These are phyloP conservation scores for Drosophila kanapiae DNA, from an alignment of 1,140 invertebrate genomes.

Conservation along the genomic window DNA sequence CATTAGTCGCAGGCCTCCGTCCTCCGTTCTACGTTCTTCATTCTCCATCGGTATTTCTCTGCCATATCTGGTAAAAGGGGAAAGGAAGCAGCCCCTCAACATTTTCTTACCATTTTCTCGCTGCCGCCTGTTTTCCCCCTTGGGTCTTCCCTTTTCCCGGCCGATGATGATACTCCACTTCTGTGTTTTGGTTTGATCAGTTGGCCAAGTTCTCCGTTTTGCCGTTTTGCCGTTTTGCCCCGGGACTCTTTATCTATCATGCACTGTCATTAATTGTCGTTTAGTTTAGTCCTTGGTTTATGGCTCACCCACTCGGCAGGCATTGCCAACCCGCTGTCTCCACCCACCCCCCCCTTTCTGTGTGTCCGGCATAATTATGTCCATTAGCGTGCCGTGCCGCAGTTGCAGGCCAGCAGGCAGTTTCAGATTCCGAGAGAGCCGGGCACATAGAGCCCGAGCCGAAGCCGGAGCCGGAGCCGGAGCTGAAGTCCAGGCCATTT, in stretches of 20 bases:
- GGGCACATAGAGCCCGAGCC: neutral
- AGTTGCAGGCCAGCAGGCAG: constrained; percentile 46
- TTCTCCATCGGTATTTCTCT: constrained; percentile 39
- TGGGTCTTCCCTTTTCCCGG: neutral
- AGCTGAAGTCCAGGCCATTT: constrained; percentile 32
- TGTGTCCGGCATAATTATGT: constrained; percentile 66
- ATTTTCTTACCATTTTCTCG: constrained; percentile 20
- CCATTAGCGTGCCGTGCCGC: constrained; percentile 59
- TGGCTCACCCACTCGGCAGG: constrained; percentile 21
- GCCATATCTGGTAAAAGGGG: constrained; percentile 19
- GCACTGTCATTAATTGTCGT: constrained; percentile 76
- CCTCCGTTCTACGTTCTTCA: constrained; percentile 1
- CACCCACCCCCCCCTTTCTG: neutral
- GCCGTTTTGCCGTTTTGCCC: neutral
- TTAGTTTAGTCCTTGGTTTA: constrained; percentile 57
- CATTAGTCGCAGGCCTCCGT: constrained; percentile 64
- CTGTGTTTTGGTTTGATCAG: constrained; percentile 48
- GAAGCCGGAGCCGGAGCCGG: neutral
- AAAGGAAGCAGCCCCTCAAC: constrained; percentile 20
- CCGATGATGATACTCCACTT: constrained; percentile 13
- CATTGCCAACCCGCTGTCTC: neutral
- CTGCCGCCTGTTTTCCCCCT: neutral
- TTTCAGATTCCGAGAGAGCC: constrained; percentile 12
- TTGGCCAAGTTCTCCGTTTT: constrained; percentile 30
- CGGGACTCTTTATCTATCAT: constrained; percentile 36